Conservation (phyloP, 2,797 vertebrate species). For the Eulemur mongoz region DNA sequence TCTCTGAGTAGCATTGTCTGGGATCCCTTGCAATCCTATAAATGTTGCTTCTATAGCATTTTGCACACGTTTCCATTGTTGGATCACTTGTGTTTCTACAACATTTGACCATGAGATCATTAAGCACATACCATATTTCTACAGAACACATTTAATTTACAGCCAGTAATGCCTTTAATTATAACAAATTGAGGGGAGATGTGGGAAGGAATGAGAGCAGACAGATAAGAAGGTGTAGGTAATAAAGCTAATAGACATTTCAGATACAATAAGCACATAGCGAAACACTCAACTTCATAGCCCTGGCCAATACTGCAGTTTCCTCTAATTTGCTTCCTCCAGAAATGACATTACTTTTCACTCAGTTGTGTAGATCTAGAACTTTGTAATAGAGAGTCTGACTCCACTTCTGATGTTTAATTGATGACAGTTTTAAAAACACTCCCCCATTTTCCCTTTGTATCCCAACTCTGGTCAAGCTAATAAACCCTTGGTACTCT, state of each 20-base stretch:
- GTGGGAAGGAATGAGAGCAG: background rate
- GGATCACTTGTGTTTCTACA: background rate
- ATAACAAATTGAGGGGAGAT: background rate
- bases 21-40: background rate
- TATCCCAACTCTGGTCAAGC: background rate
- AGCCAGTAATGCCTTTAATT: background rate
- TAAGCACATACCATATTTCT: background rate
- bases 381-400: background rate
- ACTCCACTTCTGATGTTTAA: background rate
- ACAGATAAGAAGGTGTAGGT: background rate
- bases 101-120: background rate
- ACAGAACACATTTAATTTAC: background rate
- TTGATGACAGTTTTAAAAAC: background rate
- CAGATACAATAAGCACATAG: background rate
- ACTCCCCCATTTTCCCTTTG: background rate
- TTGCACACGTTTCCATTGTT: background rate
- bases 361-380: background rate
- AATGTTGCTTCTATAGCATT: background rate
- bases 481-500: background rate
- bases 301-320: background rate
- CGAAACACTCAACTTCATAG: background rate
- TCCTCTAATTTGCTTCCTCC: background rate
- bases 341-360: background rate
- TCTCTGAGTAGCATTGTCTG: background rate
- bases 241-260: background rate